These are phyloP conservation scores for Candoia aspera DNA, from an alignment of 2,113 vertebrate species.

Conservation along the genomic window DNA sequence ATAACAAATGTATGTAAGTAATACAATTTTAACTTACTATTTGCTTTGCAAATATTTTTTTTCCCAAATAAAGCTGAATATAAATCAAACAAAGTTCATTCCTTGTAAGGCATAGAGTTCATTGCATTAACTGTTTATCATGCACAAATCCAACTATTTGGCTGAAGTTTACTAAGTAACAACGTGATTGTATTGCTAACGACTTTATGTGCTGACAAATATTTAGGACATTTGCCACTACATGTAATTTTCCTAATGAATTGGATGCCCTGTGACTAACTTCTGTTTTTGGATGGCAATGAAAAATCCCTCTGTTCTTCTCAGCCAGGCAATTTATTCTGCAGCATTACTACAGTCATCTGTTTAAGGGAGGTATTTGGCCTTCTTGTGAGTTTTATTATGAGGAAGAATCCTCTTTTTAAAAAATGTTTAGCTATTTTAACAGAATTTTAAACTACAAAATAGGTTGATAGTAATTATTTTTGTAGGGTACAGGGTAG, in stretches of 20 bases:
- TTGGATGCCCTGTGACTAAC: neutral
- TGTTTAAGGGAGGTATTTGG: neutral
- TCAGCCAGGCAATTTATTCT: neutral
- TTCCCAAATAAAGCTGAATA: neutral
- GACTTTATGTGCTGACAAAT: neutral
- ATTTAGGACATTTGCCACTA: conserved; percentile 11
- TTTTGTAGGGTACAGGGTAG: conserved; percentile 25
- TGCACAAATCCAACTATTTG: neutral
- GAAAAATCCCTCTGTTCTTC: neutral
- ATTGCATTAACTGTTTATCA: neutral
- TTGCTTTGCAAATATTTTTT: neutral
- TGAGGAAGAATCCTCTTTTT: conserved; percentile 3
- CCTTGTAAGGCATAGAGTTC: neutral
- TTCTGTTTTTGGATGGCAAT: neutral
- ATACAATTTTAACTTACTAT: neutral
- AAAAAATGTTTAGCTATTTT: conserved; percentile 28
- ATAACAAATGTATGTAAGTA: neutral
- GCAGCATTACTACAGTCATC: neutral
- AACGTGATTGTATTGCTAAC: conserved; percentile 8
- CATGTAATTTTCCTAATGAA: neutral
- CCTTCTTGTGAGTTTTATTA: neutral
- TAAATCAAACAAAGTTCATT: neutral
- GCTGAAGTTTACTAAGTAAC: neutral
- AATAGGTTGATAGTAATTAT: conserved; percentile 12
- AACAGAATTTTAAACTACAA: neutral